Base-by-base conservation (phyloP, 2,113 vertebrate species). In the Sardina pilchardus region DNA sequence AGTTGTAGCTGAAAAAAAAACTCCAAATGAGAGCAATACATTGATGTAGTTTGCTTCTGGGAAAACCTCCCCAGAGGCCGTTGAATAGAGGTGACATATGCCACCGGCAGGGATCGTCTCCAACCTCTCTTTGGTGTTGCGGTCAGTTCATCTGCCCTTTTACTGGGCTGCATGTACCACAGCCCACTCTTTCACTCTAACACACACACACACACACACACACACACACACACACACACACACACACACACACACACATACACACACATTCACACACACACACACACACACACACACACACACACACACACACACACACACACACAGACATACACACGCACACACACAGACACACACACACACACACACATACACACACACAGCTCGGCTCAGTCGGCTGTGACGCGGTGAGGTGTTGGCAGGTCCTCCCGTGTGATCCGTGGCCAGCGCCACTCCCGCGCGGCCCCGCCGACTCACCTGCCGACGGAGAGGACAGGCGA, bases 291-390 rank as follows among this genome's bases (percentile, higher is more conserved):
- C 53, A 10, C 53, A 53, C 50, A 53, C 50, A 53, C 4, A 53
- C 50, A 53, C 50, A 53, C 50, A 53, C 4, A 53, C 50, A 53
- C 50, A 53, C 50, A 53, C 50, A 53, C 4, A 53, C 50, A 53
- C 50, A 53, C 50, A 53, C 50, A 53, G 12, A 53, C 50, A 53
- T 12, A 53, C 50, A 53, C 50, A 53, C 4, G n/a, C 56, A 63
- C 56, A 63, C 24, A 63, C 56, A 63, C 9, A 63, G 10, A 63
- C 56, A 63, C 59, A 67, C 59, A 67, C n/a, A 71, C 63, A 71
- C 63, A 71, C 63, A 71, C 63, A 71, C n/a, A 71, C 63, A 71
- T n/a, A 71, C 63, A 30, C n/a, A 71, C 63, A 30, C 71, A 36
- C 71, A 78, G 71, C 12, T 36, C 12, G 6, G 59, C 30, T 36